Evolutionary conservation across 2,113 vertebrate genomes (phyloP), one percentile per base, ranked within the genome.

Genomic region (Laterallus jamaicensis): DNA sequence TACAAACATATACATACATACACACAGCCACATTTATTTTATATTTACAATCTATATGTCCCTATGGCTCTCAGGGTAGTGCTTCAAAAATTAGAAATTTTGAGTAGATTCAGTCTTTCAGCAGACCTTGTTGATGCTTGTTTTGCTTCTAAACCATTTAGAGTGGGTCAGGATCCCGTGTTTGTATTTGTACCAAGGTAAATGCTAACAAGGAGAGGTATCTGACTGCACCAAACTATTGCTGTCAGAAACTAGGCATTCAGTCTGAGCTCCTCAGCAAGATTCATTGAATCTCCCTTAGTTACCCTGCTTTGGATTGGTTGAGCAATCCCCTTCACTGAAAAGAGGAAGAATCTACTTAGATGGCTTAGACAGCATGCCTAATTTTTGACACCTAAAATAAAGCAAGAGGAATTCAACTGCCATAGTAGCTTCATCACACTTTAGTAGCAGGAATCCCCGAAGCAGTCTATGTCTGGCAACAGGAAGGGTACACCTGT

Each of bases 91-190:
- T 35, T 44, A 40, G 31, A 55, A 35, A 8, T 3, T 42, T 42
- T 26, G 7, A 21, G 5, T 5, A 70, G 14, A 64, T 50, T 79
- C 19, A 32, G 18, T 8, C 5, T 75, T 66, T 66, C 25, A 39
- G 8, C n/a, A 86, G 70, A 17, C 12, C 21, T 56, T 2, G 2
- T 75, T 16, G 24, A 35, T 0, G 0, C 9, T 24, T 59, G 54
- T 50, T 29, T 42, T 64, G 0, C 42, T 69, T 60, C 50, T 69
- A 75, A 75, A 75, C 10, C 8, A 44, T 60, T 67, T 14, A 10
- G 11, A 32, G 17, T 12, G 15, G 11, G 18, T 83, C 16, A 31
- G 69, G 26, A 50, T 37, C 19, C 31, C 26, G 64, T 31, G 4
- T 26, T 22, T 42, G 10, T 31, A 15, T 37, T 22, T 75, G 9